phyloP scores from a whole-genome alignment of 2,113 vertebrate genomes.

The Bolborhynchus lineola region DNA sequence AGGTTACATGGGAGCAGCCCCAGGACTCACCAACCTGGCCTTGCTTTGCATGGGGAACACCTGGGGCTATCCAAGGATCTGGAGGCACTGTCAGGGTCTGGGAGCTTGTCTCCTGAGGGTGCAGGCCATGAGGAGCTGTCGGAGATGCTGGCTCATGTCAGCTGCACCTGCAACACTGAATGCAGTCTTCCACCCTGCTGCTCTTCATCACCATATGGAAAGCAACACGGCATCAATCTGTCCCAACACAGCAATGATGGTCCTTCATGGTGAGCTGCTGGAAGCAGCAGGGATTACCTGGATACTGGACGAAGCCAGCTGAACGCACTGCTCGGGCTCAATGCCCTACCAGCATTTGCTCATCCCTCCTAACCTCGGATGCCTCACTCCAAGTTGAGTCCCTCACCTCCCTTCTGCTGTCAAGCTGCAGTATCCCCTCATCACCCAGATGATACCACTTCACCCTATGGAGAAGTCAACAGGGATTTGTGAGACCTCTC shows the following conservation, averaged over 20 bases:
- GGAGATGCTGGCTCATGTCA: rapidly evolving
- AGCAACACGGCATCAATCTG: rapidly evolving
- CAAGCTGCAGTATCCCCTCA: neutral
- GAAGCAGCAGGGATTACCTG: neutral
- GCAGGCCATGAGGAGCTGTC: neutral
- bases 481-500: neutral
- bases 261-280: rapidly evolving
- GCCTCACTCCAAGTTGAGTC: neutral
- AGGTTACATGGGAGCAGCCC: neutral
- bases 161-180: too few relatives aligned
- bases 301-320: neutral
- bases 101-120: neutral
- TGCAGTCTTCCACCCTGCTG: neutral
- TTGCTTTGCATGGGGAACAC: neutral
- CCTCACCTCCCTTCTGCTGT: neutral
- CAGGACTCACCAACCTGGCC: neutral
- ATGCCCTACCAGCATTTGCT: neutral
- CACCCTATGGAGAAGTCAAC: neutral
- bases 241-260: neutral
- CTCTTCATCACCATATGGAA: neutral
- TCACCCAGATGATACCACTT: neutral
- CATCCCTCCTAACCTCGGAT: neutral
- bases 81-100: neutral
- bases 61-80: neutral
- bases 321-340: neutral